Base-by-base conservation (phyloP, 2,888 invertebrate genomes). In the Ceratothoa steindachneri region DNA sequence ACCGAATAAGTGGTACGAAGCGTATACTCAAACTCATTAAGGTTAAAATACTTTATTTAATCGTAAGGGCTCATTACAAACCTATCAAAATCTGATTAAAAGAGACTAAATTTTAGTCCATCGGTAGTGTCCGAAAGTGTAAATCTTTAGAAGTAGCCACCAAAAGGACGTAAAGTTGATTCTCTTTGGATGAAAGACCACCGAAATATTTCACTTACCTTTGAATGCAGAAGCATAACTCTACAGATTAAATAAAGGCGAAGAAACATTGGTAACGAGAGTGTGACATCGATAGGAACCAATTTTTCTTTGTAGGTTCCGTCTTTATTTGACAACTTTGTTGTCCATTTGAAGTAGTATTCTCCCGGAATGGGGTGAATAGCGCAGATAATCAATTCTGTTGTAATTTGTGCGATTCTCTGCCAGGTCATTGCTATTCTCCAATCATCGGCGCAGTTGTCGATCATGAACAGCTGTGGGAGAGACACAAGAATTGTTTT, bases 391-490 rank as follows among this genome's bases (percentile, higher is more conserved):
- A 91, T 87, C 82, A 99, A 88, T 87, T 99, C 98, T 83, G 95
- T 88, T 77, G 90, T 88, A 84, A 97, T 95, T 87, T 94, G 94
- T 83, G 91, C 89, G 86, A 97, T 93, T 86, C 98, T 89, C 86
- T 97, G 95, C 92, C 95, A 95, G 82, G 97, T 98, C 93, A 99
- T 96, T 83, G 98, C 98, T 87, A 99, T 99, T 85, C 98, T 90
- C 99, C 99, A 99, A 88, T 99, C 99, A 86, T 99, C 99, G 81
- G 98, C 97, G 88, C 97, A 97, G 89, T 99, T 99, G 89, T 99
- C 98, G 88, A 98, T 97, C 93, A 98, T 97, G 89, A 98, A 99
- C 87, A 99, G 90, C 97, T 99, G 89, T 41, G 5, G 41, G 41
- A n/a, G n/a, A n/a, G n/a, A n/a, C n/a, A n/a, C n/a, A n/a, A n/a